Evolutionary conservation across 2,888 invertebrate species (phyloP), one percentile per base, ranked within the genome.

Genomic region (Lepidonotus clava): DNA sequence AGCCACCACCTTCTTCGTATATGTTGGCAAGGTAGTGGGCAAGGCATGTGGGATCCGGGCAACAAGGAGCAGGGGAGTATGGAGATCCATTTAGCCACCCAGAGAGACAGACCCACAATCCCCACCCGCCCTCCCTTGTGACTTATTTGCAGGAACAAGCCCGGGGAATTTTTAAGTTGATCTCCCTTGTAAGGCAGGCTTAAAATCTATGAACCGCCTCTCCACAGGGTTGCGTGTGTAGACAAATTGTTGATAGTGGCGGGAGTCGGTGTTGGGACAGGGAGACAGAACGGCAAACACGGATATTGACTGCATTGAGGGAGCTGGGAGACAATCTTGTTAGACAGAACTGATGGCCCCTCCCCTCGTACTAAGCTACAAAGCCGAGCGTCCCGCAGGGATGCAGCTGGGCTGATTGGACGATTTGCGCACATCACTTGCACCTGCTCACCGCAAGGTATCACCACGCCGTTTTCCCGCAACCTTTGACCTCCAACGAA

Each of bases 321-420:
- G 53, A 53, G 21, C 1, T n/a, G 53, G 11, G 21, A 18, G n/a
- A 53, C 53, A 53, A 53, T 53, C 53, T 53, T 53, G 53, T 53
- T 53, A 53, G 53, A 4, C 53, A 4, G 53, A 18, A 53, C 53
- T 53, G 53, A 53, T 53, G 53, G 53, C n/a, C n/a, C n/a, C 53
- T 53, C n/a, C 53, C 2, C 53, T 2, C 18, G 11, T 11, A 53
- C 53, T 24, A n/a, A n/a, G n/a, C n/a, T n/a, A n/a, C n/a, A n/a
- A n/a, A n/a, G n/a, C n/a, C n/a, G n/a, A 53, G n/a, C 53, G 21
- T 53, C 67, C 67, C 32, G 14, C 24, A 36, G 36, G 67, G 67
- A n/a, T 36, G 67, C 67, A n/a, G 2, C n/a, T 67, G n/a, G 67
- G 14, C 67, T 67, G 67, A 67, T 67, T 67, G 67, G 67, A 1